A percentile compares a stretch with the other conserved stretches of the same genome.
Conservation (phyloP, 2,113 vertebrate genomes). For the Etheostoma cragini region DNA sequence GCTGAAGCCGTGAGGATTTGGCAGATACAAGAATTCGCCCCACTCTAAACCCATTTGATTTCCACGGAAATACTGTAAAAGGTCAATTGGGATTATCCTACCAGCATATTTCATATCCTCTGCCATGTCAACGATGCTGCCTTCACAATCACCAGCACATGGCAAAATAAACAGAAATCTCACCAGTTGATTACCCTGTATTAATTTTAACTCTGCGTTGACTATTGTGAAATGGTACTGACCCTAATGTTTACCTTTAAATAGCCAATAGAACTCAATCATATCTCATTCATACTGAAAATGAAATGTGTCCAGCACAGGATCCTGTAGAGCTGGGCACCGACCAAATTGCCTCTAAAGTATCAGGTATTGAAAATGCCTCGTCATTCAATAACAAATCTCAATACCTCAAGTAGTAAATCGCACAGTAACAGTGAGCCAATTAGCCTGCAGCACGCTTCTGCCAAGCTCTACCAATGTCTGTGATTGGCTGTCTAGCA, state of each 20-base stretch:
- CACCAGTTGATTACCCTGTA: not conserved
- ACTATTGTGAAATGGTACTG: not conserved
- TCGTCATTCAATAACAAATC: too few species aligned
- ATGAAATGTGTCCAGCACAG: not conserved
- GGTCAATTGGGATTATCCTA: conserved; percentile 46
- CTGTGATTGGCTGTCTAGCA: too few species aligned
- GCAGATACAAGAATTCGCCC: conserved; percentile 29
- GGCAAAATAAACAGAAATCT: conserved; percentile 19
- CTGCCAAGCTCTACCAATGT: too few species aligned
- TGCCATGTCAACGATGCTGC: not conserved
- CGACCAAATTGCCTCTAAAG: too few species aligned
- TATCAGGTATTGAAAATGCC: too few species aligned
- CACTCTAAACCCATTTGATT: conserved; percentile 45
- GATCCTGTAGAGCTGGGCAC: not conserved
- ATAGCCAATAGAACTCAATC: not conserved
- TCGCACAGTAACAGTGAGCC: too few species aligned
- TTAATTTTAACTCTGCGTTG: not conserved
- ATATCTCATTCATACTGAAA: not conserved
- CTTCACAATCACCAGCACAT: conserved; percentile 26
- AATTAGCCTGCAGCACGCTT: too few species aligned
- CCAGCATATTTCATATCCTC: conserved; percentile 6
- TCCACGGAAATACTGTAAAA: conserved; percentile 47
- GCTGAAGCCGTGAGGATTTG: conserved; percentile 37
- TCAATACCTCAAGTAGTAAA: too few species aligned
- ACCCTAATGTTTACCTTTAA: not conserved